Conservation (phyloP, 2,113 vertebrate genomes). For the Brienomyrus brachyistius region DNA sequence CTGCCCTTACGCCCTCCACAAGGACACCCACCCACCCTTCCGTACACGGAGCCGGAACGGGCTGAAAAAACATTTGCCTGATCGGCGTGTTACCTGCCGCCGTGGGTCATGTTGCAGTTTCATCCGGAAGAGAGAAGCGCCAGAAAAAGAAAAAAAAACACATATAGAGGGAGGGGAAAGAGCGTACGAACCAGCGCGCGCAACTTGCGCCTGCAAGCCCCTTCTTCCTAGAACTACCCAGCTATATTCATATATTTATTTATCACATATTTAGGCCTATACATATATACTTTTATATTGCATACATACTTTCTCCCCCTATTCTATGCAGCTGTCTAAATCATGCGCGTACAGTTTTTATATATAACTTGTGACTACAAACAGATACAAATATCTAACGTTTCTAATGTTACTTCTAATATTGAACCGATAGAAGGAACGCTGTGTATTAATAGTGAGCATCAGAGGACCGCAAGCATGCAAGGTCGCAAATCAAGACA, state of each 20-base stretch:
- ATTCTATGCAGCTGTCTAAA: neutral
- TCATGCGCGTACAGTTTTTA: neutral
- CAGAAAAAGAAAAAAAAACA: neutral
- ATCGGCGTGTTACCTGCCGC: neutral
- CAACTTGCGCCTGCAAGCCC: neutral
- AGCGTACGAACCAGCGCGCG: neutral
- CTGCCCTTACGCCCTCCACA: neutral
- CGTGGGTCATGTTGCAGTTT: neutral
- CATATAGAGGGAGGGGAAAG: neutral
- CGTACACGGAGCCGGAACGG: neutral
- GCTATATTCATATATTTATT: neutral
- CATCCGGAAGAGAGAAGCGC: neutral
- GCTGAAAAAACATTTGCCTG: neutral
- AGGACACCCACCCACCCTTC: neutral
- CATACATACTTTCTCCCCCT: neutral
- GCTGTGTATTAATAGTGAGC: neutral
- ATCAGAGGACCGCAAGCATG: neutral
- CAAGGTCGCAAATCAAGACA: neutral
- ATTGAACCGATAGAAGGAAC: neutral
- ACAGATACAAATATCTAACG: neutral
- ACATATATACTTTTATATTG: neutral
- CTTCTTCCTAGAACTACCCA: neutral
- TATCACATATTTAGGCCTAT: neutral
- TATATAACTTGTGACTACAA: neutral
- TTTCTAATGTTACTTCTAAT: neutral